Evolutionary conservation across 2,113 vertebrate species (phyloP).

Genomic region (Prochilodus magdalenae): DNA sequence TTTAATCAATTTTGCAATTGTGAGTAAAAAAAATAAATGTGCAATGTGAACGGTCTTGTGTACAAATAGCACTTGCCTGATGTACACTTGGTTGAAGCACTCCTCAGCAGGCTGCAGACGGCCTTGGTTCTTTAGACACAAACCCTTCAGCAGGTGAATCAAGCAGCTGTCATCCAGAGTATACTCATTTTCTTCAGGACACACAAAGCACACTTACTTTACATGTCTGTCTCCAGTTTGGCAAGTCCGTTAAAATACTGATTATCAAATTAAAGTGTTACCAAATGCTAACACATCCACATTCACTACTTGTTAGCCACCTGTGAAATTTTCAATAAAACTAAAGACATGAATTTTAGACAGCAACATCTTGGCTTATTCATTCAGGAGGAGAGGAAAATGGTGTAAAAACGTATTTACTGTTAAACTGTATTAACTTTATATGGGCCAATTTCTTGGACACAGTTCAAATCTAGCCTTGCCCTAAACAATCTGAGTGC

Average conservation of each 20-base stretch:
- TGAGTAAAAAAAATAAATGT: background rate
- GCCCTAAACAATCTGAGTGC: no score
- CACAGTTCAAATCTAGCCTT: no score
- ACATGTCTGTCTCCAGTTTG: background rate
- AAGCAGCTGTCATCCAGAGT: constrained; percentile 74
- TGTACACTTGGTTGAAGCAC: constrained; percentile 71
- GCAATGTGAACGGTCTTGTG: background rate
- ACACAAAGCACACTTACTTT: background rate
- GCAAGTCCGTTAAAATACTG: background rate
- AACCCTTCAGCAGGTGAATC: constrained; percentile 78
- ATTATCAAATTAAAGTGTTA: no score
- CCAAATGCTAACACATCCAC: no score
- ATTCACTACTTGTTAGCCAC: no score
- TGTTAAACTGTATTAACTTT: no score
- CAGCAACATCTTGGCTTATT: no score
- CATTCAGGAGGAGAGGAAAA: no score
- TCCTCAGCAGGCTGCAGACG: constrained; percentile 72
- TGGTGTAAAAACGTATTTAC: no score
- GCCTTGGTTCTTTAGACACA: constrained; percentile 80
- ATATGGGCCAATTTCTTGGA: no score
- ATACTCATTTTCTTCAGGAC: constrained; percentile 71
- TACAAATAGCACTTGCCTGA: constrained; percentile 65
- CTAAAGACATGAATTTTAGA: no score
- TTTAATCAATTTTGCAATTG: background rate
- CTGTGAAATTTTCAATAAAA: no score